Evolutionary conservation across 2,888 invertebrate genomes (phyloP), one percentile per base, ranked within the genome.

Genomic region (Thymelicus sylvestris): DNA sequence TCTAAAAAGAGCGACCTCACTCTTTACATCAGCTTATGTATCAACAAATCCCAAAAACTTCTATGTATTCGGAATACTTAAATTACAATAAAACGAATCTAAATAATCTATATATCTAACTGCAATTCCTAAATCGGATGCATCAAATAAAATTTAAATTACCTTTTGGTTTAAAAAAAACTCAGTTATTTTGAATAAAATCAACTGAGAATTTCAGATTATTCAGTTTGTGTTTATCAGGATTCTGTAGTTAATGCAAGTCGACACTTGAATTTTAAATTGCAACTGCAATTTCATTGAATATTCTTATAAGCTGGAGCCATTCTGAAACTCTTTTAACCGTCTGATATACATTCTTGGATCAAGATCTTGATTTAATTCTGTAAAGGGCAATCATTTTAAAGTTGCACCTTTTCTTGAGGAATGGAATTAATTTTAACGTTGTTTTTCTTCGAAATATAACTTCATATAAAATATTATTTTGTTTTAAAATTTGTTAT

Each of bases 231-330:
- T 60, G 60, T 39, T 60, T 39, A 55, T 55, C 55, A 55, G 55
- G 12, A 15, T 60, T 13, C 44, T 63, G 10, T 55, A 64, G 59
- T 52, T 52, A 71, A 61, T 52, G 55, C 60, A 50, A 72, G 66
- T 74, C 76, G 74, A 75, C 74, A 76, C 75, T 74, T 73, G 76
- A 81, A 79, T 79, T 79, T 79, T 78, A 81, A 79, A 80, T 79
- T 72, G 74, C 72, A 71, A 72, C 72, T 72, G 74, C 73, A 66
- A 69, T 74, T 79, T 80, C 83, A 82, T 83, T 85, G 82, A 82
- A 84, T 84, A 85, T 83, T 85, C 83, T 80, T 77, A 83, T 80
- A 78, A 82, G 79, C 75, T 57, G 66, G 61, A 67, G 66, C 69
- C 70, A 74, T 76, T 77, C 74, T 72, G 73, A 60, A 67, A 61